These are phyloP conservation scores for Drosophila fungiperda DNA, from an alignment of 2,888 invertebrate species.

Conservation along the genomic window DNA sequence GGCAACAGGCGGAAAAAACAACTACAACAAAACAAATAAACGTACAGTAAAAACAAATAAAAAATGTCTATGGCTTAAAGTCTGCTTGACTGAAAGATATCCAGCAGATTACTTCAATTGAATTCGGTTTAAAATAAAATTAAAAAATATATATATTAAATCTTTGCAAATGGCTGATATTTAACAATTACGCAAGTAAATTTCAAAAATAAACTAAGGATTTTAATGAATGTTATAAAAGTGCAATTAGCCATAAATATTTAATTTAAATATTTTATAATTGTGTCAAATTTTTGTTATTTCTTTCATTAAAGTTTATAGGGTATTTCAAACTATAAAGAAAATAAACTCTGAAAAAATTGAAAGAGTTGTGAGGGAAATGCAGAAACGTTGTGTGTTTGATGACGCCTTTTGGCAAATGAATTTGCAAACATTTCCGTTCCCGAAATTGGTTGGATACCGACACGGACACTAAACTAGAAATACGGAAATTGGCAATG, in stretches of 20 bases:
- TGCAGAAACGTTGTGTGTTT: slow-evolving; percentile 52
- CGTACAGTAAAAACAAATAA: neutral
- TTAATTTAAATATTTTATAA: neutral
- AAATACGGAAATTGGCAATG: slow-evolving; percentile 54
- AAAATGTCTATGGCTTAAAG: neutral
- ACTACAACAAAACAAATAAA: slow-evolving; percentile 12
- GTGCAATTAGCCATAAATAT: neutral
- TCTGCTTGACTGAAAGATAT: slow-evolving; percentile 2
- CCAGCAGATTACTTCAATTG: neutral
- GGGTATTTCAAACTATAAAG: slow-evolving; percentile 47
- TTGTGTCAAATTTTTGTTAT: neutral
- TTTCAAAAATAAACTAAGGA: neutral
- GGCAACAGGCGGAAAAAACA: slow-evolving; percentile 45
- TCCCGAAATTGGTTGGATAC: slow-evolving; percentile 61
- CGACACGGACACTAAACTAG: slow-evolving; percentile 52
- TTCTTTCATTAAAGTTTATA: neutral
- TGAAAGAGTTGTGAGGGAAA: slow-evolving; percentile 1
- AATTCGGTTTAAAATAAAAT: too few species aligned
- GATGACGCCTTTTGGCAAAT: slow-evolving; percentile 78
- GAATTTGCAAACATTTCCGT: slow-evolving; percentile 78
- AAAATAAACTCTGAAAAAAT: slow-evolving; percentile 24
- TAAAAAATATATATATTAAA: too few species aligned
- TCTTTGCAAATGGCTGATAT: neutral
- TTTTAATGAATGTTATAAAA: neutral
- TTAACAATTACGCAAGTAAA: neutral